These are phyloP conservation scores for Pardalotus punctatus DNA, from an alignment of 2,113 vertebrate genomes.

Conservation along the genomic window DNA sequence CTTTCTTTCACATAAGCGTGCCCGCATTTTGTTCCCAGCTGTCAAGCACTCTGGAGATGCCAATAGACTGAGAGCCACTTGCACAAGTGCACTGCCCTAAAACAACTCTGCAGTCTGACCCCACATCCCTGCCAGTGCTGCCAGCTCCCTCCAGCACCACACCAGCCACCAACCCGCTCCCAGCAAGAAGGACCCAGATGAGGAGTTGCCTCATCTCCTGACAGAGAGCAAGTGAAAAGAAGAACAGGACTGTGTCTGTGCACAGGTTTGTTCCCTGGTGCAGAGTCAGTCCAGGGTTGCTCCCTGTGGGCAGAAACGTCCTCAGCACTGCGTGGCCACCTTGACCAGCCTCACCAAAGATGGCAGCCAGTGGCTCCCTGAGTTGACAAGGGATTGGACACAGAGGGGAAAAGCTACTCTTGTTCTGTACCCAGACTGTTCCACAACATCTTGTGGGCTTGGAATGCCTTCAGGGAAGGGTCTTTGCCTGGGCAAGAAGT, in stretches of 20 bases:
- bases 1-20: neutral
- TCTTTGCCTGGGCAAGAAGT: neutral
- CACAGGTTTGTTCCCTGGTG: neutral
- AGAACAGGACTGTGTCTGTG: neutral
- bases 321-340: neutral
- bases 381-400: neutral
- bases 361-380: fast-evolving
- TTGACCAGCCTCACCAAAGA: neutral
- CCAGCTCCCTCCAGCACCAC: fast-evolving
- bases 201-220: neutral
- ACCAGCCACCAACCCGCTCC: neutral
- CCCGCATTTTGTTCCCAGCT: conserved; percentile 20
- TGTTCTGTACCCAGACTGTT: neutral
- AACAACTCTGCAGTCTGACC: neutral
- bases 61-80: neutral
- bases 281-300: neutral
- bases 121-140: neutral
- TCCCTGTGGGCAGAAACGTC: neutral
- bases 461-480: neutral
- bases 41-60: conserved; percentile 3
- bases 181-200: neutral
- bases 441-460: neutral
- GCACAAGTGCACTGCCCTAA: neutral
- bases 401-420: neutral
- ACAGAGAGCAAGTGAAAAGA: neutral